A percentile compares a stretch with the other conserved stretches of the same genome.
These are phyloP conservation scores for Standfussiana lucernea DNA, from an alignment of 2,888 invertebrate species.

Conservation along the genomic window DNA sequence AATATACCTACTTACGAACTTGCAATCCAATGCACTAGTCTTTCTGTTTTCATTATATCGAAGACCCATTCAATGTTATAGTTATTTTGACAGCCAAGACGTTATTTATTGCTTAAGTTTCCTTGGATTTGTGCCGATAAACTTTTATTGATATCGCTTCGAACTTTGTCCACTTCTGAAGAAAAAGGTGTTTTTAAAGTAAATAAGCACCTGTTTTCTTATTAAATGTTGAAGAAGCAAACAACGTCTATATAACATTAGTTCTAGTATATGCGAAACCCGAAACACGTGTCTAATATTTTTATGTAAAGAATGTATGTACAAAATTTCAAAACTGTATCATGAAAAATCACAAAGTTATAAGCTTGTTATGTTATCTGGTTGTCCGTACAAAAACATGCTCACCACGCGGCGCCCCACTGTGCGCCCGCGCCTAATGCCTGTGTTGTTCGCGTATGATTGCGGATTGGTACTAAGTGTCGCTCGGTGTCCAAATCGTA, in stretches of 20 bases:
- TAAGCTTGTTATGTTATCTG: no score
- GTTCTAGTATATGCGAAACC: no score
- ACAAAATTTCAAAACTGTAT: no score
- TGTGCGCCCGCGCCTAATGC: no score
- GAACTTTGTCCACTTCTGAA: slow-evolving; percentile 37
- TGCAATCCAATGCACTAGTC: neutral
- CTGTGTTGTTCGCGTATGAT: no score
- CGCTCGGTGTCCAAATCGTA: no score
- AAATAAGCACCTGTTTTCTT: slow-evolving; percentile 47
- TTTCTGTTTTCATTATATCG: neutral
- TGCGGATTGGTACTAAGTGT: no score
- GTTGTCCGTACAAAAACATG: no score
- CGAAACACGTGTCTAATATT: no score
- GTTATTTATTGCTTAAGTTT: slow-evolving; percentile 33
- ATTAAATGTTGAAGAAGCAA: slow-evolving; percentile 20
- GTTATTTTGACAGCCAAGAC: slow-evolving; percentile 20
- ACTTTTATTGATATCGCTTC: slow-evolving; percentile 48
- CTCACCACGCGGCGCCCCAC: no score
- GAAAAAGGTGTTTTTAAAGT: slow-evolving; percentile 29
- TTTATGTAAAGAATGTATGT: no score
- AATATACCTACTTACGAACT: neutral
- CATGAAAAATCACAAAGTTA: no score
- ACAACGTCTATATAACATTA: neutral
- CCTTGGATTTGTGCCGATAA: slow-evolving; percentile 29
- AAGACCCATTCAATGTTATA: slow-evolving; percentile 8